These are phyloP conservation scores for Platalea minor DNA, from an alignment of 2,797 vertebrate genomes.

Conservation along the genomic window DNA sequence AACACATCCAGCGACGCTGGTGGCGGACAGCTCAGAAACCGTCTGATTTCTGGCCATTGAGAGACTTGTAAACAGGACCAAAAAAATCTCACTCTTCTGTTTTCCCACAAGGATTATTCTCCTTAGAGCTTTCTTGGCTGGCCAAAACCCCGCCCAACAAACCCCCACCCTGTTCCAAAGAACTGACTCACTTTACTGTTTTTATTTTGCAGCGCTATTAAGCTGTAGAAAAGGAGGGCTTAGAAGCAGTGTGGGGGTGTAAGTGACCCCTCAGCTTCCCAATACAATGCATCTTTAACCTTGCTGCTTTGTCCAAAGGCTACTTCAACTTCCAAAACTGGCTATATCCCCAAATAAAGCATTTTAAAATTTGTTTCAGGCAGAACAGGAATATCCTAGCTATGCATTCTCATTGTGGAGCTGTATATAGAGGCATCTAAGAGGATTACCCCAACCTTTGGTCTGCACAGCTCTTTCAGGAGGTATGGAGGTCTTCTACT, in stretches of 20 bases:
- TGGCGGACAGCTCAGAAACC: not conserved
- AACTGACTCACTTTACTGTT: not conserved
- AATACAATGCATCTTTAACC: not conserved
- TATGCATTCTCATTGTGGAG: not conserved
- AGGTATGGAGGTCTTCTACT: not conserved
- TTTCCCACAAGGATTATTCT: not conserved
- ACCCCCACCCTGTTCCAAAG: not conserved
- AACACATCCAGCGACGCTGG: accelerated
- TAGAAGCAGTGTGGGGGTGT: not conserved
- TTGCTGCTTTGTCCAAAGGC: not conserved
- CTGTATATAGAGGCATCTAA: not conserved
- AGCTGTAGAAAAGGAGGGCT: not conserved
- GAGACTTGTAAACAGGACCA: not conserved
- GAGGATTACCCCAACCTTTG: not conserved
- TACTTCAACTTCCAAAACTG: not conserved
- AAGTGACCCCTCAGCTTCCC: not conserved
- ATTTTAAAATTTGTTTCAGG: no score
- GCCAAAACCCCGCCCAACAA: not conserved
- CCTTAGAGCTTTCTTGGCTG: no score
- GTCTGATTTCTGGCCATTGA: not conserved
- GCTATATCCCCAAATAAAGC: not conserved
- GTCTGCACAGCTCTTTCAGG: not conserved
- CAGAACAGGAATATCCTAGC: not conserved
- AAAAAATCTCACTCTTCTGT: not conserved
- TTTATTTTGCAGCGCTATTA: not conserved